These are phyloP conservation scores for Tenrec ecaudatus DNA, from an alignment of 2,113 vertebrate species.

Conservation along the genomic window DNA sequence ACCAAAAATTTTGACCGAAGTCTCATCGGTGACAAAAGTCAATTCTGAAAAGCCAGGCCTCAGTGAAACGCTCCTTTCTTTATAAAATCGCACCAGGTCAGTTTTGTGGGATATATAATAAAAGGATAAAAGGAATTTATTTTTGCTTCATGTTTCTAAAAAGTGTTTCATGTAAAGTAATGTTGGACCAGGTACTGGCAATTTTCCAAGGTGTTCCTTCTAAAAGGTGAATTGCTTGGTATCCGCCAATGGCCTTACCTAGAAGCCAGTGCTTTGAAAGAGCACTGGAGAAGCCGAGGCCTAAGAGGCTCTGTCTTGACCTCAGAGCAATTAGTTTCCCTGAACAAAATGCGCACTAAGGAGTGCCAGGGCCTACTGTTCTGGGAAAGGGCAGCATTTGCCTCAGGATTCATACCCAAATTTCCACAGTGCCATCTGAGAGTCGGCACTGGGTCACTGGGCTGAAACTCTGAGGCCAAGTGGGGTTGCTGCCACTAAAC, in stretches of 20 bases:
- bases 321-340: slow-evolving; percentile 57
- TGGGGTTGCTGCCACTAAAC: slow-evolving; percentile 47
- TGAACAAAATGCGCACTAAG: slow-evolving; percentile 38
- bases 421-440: slow-evolving; percentile 46
- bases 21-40: neutral
- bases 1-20: neutral
- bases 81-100: neutral
- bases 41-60: neutral
- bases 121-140: neutral
- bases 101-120: neutral
- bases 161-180: neutral
- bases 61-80: neutral
- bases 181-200: neutral
- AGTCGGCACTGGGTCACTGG: slow-evolving; percentile 51
- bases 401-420: slow-evolving; percentile 54
- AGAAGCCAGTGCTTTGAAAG: neutral
- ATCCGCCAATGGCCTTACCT: neutral
- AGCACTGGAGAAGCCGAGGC: neutral
- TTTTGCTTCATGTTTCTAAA: slow-evolving; percentile 47
- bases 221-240: neutral
- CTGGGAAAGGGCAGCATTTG: slow-evolving; percentile 54
- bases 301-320: slow-evolving; percentile 11
- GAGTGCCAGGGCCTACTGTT: slow-evolving; percentile 62
- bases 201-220: slow-evolving; percentile 3
- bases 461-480: slow-evolving; percentile 20